Base-by-base conservation (phyloP, 2,888 invertebrate species). In the Agapostemon virescens region DNA sequence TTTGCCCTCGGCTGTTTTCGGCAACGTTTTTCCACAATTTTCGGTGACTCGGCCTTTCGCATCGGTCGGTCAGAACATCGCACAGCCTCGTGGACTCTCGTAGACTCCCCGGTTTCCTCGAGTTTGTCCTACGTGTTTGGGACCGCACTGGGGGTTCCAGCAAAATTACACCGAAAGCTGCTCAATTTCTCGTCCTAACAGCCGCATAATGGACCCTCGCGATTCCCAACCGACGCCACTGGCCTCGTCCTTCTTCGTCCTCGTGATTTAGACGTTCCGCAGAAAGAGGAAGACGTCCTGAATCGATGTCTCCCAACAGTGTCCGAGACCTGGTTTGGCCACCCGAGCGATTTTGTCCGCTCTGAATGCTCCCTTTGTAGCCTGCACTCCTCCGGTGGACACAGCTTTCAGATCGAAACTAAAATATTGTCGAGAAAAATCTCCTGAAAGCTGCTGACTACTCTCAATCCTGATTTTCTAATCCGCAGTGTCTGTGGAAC, bases 161-260 rank as follows among this genome's bases (percentile, higher is more conserved):
- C 13, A 88, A 89, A 86, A 88, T 88, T 85, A 81, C 83, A 75
- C 79, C 77, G 79, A 86, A 88, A 84, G 86, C 81, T 71, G 83
- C 79, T 82, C 88, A 86, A 90, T 90, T 90, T 88, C 83, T 89
- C 87, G 88, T 88, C 80, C 86, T 90, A 90, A 91, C 88, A 88
- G 87, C 88, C 88, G 78, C 87, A 89, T 90, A 91, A 91, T 90
- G 82, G 87, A 67, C 52, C 23, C 66, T 52, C 79, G 67, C 67
- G 38, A 63, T 72, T 36, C 36, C 20, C 42, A 71, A n/a, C 69
- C 75, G 63, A 77, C 77, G 74, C 77, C 23, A 74, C 61, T 33
- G 61, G 33, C 72, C 55, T 55, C 63, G 33, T 33, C 23, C 15
- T n/a, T 20, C 49, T 5, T 55, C 30, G 66, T 36, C 76, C 38